Evolutionary conservation across 35 echinoderm and acorn worm species (phyloP), one percentile per base, ranked within the genome.

Genomic region (Chiridota heheva): DNA sequence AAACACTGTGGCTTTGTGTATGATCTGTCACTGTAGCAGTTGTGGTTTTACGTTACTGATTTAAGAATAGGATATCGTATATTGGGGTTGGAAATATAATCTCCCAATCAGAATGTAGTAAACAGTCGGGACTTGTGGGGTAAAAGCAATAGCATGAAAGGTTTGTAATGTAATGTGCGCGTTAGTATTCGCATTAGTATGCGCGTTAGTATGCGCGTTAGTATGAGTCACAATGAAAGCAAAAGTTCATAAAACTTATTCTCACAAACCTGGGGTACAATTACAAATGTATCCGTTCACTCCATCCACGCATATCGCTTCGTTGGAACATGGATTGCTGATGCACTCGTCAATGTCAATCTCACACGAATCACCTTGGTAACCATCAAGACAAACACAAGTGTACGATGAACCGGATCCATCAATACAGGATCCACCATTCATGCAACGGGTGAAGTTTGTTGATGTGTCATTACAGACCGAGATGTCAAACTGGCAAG

Each of bases 401-500:
- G 81, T 69, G 64, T 69, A 84, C 16, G 40, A n/a, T 25, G 47
- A 41, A 25, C 88, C 88, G 15, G 72, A 62, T 0, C 88, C 88
- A 61, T 91, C 88, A 26, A 91, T 25, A 55, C 88, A 91, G 18
- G 88, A 76, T 5, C 45, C 88, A 69, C 71, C 70, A 67, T 91
- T 91, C 20, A 69, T 29, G 63, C 81, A 91, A 67, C 80, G 77
- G 7, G 81, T 37, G n/a, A 45, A 27, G 18, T 77, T 78, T 24
- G 30, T 3, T 3, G 48, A 20, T 18, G 76, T 41, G 44, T 85
- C 49, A 25, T 70, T 85, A 40, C 88, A 91, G 15, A 80, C 81
- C 51, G 78, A 46, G 13, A 91, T 80, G 71, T 91, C 88, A 36
- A 79, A 60, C 31, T 91, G 81, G 73, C 88, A 91, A 70, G 78